phyloP scores from a whole-genome alignment of 2,797 vertebrate genomes.

The Neosilurus mollespiculum region DNA sequence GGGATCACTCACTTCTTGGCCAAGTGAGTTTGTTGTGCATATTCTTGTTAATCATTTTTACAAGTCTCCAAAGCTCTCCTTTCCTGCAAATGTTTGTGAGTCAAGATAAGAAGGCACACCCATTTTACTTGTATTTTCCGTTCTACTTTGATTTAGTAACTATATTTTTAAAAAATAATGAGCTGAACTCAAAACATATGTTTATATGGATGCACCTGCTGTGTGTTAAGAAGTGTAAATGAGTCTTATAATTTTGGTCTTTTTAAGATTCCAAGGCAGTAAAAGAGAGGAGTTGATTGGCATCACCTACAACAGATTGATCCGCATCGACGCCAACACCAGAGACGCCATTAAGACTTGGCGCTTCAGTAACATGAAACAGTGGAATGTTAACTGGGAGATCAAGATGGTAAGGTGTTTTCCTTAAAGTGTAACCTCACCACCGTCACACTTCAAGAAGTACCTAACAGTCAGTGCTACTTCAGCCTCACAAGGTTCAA shows the following conservation, averaged over 20 bases:
- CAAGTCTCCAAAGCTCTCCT: background rate
- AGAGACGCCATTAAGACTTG: conserved; percentile 97
- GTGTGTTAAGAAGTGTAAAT: background rate
- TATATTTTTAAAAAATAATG: background rate
- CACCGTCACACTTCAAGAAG: too few relatives aligned
- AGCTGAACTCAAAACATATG: background rate
- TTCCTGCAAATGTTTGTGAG: conserved; percentile 6
- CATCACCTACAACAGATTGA: conserved; percentile 95
- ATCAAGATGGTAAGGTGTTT: conserved; percentile 89
- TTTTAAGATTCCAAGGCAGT: conserved; percentile 87
- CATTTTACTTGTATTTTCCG: background rate
- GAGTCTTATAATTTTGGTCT: background rate
- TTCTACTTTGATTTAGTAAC: background rate
- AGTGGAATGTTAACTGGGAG: conserved; percentile 99
- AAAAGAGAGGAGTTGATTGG: conserved; percentile 97
- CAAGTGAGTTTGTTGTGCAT: conserved; percentile 75
- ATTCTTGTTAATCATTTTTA: background rate
- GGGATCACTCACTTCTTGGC: conserved; percentile 97
- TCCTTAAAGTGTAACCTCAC: background rate
- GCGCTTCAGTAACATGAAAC: conserved; percentile 99
- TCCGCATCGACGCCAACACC: conserved; percentile 91
- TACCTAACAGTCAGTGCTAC: too few relatives aligned
- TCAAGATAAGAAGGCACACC: background rate
- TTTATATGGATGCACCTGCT: background rate
- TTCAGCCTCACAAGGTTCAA: too few relatives aligned